phyloP scores from a whole-genome alignment of 2,797 vertebrate species.

The Euphonia xanthogaster region DNA sequence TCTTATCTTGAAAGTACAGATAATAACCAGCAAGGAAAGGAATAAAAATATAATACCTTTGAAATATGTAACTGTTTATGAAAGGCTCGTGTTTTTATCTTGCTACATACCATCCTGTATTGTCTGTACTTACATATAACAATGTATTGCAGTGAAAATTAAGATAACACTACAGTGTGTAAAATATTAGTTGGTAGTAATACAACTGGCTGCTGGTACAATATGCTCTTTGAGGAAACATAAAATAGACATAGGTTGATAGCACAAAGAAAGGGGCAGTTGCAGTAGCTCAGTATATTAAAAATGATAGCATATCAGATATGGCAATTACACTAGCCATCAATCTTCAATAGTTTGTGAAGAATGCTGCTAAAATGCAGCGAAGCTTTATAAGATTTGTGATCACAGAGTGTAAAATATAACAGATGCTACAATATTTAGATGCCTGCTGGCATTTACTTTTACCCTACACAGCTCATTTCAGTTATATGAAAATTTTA shows the following conservation, averaged over 20 bases:
- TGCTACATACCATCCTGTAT: background rate
- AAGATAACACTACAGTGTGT: background rate
- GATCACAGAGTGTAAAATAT: slow-evolving; percentile 86
- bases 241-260: slow-evolving; percentile 19
- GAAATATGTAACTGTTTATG: background rate
- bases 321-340: slow-evolving; percentile 69
- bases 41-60: background rate
- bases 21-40: slow-evolving; percentile 1
- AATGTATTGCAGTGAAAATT: slow-evolving; percentile 13
- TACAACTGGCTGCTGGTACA: background rate
- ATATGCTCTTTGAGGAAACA: slow-evolving; percentile 20
- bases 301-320: slow-evolving; percentile 63
- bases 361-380: slow-evolving; percentile 68
- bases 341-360: slow-evolving; percentile 76
- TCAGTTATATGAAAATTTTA: slow-evolving; percentile 80
- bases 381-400: slow-evolving; percentile 78
- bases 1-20: slow-evolving; percentile 10
- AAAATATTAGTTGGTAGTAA: background rate
- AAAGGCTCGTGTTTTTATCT: slow-evolving; percentile 17
- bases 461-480: slow-evolving; percentile 88
- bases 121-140: background rate
- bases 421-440: slow-evolving; percentile 89
- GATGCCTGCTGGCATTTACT: slow-evolving; percentile 90
- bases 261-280: slow-evolving; percentile 30
- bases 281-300: slow-evolving; percentile 63